Percentiles rank a stretch among this genome's conserved stretches.
phyloP scores from a whole-genome alignment of 1,140 invertebrate genomes.

The Scaptomyza graminum region DNA sequence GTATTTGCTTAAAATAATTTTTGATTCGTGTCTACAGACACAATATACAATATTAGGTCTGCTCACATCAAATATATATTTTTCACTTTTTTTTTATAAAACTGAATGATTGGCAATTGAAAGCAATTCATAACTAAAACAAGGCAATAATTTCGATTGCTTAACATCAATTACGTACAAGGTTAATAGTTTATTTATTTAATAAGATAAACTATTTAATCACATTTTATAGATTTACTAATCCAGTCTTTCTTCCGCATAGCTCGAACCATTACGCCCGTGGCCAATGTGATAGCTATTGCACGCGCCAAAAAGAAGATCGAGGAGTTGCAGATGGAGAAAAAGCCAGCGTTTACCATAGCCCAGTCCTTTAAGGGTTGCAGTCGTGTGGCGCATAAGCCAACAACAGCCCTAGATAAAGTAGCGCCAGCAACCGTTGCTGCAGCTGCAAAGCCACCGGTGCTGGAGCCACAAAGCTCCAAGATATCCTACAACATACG shows the following conservation, averaged over 20 bases:
- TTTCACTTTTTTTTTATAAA: too few species aligned
- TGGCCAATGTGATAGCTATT: constrained; percentile 86
- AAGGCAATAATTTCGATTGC: too few species aligned
- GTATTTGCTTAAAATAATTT: not conserved
- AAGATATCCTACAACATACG: constrained; percentile 93
- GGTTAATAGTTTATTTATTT: too few species aligned
- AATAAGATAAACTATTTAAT: too few species aligned
- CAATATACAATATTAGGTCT: not conserved
- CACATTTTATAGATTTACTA: not conserved
- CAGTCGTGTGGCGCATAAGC: constrained; percentile 88
- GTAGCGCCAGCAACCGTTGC: constrained; percentile 36
- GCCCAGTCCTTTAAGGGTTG: constrained; percentile 89
- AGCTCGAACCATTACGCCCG: constrained; percentile 86
- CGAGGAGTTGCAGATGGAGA: constrained; percentile 83
- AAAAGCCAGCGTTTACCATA: constrained; percentile 85
- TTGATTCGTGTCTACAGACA: not conserved
- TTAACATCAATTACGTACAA: too few species aligned
- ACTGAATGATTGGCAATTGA: too few species aligned
- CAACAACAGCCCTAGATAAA: constrained; percentile 58
- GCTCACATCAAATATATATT: not conserved
- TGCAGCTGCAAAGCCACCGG: constrained; percentile 84
- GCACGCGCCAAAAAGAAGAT: constrained; percentile 86
- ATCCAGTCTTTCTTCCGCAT: not conserved
- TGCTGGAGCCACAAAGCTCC: constrained; percentile 89
- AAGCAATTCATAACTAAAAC: too few species aligned